These are phyloP conservation scores for Dorcus parallelipipedus DNA, from an alignment of 2,888 invertebrate genomes.

Conservation along the genomic window DNA sequence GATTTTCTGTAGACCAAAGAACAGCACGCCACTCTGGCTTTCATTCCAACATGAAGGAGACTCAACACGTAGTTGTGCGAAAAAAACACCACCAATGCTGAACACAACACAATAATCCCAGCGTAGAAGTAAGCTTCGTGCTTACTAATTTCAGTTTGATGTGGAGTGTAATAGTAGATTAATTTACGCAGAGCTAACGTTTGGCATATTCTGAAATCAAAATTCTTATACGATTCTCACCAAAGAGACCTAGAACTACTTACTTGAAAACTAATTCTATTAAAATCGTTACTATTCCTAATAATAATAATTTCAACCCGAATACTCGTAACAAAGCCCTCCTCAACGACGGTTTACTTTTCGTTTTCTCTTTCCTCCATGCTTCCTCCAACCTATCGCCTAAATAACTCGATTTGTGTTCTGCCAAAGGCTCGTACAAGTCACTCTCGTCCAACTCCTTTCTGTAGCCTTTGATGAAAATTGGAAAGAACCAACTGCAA, in stretches of 20 bases:
- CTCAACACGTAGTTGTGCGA: constrained; percentile 80
- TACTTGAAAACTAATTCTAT: constrained; percentile 29
- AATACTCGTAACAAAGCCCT: constrained; percentile 33
- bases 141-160: constrained; percentile 40
- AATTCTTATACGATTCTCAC: not conserved
- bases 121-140: constrained; percentile 74
- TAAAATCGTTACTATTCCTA: constrained; percentile 24
- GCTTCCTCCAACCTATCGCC: constrained; percentile 61
- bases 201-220: constrained; percentile 21
- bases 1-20: constrained; percentile 78
- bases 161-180: constrained; percentile 53
- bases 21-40: constrained; percentile 76
- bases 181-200: constrained; percentile 21
- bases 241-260: constrained; percentile 2
- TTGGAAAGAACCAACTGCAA: constrained; percentile 52
- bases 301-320: constrained; percentile 28
- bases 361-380: constrained; percentile 27
- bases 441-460: constrained; percentile 51
- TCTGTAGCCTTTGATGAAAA: constrained; percentile 49
- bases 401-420: constrained; percentile 60
- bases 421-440: constrained; percentile 48
- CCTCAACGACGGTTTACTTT: constrained; percentile 28
- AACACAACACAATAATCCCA: constrained; percentile 65
- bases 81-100: constrained; percentile 65
- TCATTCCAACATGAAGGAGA: constrained; percentile 78